phyloP scores from a whole-genome alignment of 2,888 invertebrate species.

The Melanargia galathea region DNA sequence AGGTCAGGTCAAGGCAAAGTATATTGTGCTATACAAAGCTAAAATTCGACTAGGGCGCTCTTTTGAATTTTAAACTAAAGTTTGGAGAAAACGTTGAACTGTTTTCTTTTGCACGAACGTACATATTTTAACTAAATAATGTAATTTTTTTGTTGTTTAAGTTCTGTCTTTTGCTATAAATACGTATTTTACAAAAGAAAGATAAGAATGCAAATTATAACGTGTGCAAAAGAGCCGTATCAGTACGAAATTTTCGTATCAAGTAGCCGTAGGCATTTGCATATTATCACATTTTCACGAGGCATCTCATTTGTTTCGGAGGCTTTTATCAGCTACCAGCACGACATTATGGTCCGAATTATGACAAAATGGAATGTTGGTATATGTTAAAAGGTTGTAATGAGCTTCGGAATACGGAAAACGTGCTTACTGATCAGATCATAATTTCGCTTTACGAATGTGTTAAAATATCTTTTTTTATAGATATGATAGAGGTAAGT shows the following conservation, averaged over 20 bases:
- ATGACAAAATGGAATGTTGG: constrained; percentile 59
- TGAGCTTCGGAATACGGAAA: constrained; percentile 46
- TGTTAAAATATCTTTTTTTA: neutral
- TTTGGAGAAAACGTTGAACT: neutral
- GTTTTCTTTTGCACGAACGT: neutral
- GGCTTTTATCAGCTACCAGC: constrained; percentile 57
- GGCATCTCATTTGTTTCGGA: constrained; percentile 55
- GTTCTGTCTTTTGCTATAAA: neutral
- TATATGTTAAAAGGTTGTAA: constrained; percentile 53
- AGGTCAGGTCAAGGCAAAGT: constrained; percentile 31
- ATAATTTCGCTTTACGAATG: neutral
- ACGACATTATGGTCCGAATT: constrained; percentile 57
- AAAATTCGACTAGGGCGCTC: constrained; percentile 10
- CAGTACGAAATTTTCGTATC: constrained; percentile 21
- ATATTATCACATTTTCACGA: constrained; percentile 44
- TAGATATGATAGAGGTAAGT: too few species aligned
- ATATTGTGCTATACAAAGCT: constrained; percentile 15
- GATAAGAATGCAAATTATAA: constrained; percentile 19
- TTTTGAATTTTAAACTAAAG: constrained; percentile 4
- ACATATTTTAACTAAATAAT: neutral
- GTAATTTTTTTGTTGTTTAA: neutral
- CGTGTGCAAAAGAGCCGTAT: constrained; percentile 17
- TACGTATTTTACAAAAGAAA: constrained; percentile 2
- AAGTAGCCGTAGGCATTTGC: constrained; percentile 36
- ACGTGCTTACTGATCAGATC: constrained; percentile 9